phyloP scores from a whole-genome alignment of 2,113 vertebrate genomes.

The Crotalus viridis region DNA sequence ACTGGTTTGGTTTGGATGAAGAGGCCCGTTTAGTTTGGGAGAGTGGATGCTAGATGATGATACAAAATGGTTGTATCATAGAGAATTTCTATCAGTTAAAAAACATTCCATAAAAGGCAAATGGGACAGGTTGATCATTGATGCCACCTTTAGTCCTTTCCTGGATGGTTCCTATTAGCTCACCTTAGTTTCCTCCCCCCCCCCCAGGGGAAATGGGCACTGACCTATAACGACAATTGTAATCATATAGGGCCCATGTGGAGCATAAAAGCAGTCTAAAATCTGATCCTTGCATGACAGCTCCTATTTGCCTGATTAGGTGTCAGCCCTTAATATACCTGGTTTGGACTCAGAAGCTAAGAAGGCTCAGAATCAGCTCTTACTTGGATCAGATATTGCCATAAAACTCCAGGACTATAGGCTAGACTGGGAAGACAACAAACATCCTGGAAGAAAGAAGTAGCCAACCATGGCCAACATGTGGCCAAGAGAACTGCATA shows the following conservation, averaged over 20 bases:
- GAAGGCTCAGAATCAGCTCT: neutral
- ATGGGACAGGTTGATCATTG: too few species aligned
- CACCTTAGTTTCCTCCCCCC: neutral
- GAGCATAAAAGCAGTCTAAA: neutral
- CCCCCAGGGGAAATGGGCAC: neutral
- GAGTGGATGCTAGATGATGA: neutral
- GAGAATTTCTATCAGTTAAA: neutral
- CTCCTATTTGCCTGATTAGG: neutral
- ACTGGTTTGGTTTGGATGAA: neutral
- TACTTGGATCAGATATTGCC: neutral
- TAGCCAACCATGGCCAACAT: neutral
- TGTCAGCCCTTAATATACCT: neutral
- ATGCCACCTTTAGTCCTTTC: too few species aligned
- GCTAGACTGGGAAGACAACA: neutral
- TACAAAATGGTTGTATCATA: neutral
- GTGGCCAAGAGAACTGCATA: neutral
- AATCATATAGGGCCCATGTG: neutral
- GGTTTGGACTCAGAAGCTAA: neutral
- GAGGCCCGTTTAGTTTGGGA: neutral
- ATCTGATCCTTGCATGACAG: neutral
- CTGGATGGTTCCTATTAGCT: neutral
- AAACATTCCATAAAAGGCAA: too few species aligned
- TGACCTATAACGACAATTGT: neutral
- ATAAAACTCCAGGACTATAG: neutral
- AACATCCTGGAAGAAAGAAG: neutral